Conservation (phyloP, 2,113 vertebrate genomes). For the Grantiella picta region DNA sequence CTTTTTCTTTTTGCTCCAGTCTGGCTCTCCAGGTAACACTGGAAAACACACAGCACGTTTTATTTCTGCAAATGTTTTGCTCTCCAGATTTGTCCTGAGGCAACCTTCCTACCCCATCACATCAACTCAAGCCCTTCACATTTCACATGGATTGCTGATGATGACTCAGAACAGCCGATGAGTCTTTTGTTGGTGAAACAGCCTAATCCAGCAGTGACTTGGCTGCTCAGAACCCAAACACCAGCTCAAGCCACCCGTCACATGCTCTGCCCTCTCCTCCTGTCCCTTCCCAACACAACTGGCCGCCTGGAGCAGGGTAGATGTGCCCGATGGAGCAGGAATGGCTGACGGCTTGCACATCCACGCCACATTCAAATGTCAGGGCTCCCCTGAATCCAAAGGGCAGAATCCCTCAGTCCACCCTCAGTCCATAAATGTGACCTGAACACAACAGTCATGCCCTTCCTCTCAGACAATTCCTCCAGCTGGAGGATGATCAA, state of each 20-base stretch:
- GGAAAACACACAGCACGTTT: not conserved
- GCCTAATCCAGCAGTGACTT: not conserved
- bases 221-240: not conserved
- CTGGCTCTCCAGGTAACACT: not conserved
- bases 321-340: not conserved
- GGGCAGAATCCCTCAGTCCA: not conserved
- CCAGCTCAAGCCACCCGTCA: not conserved
- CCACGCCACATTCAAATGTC: not conserved
- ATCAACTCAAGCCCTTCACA: not conserved
- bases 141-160: not conserved
- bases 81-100: not conserved
- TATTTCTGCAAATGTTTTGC: not conserved
- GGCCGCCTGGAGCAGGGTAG: not conserved
- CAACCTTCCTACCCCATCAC: not conserved
- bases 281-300: not conserved
- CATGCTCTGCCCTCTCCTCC: not conserved
- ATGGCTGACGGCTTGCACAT: not conserved
- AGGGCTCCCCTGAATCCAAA: constrained; percentile 19
- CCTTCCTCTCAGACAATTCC: not conserved
- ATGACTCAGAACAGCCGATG: not conserved
- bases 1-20: not conserved
- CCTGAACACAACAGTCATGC: not conserved
- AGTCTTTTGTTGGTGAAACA: not conserved
- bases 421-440: not conserved
- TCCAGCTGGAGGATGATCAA: not conserved